Evolutionary conservation across 1,140 invertebrate genomes (phyloP).

Genomic region (Apis dorsata): DNA sequence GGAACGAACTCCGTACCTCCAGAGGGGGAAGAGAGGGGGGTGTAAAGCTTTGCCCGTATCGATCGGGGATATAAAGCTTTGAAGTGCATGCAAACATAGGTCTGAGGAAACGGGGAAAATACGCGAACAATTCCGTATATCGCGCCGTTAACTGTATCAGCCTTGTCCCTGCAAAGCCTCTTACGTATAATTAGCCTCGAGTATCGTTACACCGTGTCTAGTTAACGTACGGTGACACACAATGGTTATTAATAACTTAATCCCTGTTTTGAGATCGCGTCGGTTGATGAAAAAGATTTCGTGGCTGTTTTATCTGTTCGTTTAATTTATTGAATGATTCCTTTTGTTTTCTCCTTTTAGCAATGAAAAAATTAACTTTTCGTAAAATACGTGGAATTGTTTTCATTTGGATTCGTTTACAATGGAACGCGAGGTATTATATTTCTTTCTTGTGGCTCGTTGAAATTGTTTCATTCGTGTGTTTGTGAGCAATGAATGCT

Average conservation of each 20-base stretch:
- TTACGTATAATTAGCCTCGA: not conserved
- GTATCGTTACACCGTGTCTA: not conserved
- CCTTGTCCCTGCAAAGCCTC: not conserved
- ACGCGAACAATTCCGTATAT: conserved; percentile 23
- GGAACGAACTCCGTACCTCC: conserved; percentile 3
- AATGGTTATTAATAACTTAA: not conserved
- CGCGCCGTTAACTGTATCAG: not conserved
- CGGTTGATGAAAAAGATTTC: not conserved
- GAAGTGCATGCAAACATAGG: conserved; percentile 27
- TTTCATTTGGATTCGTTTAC: too few relatives aligned
- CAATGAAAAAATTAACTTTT: too few relatives aligned
- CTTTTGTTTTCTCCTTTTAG: not conserved
- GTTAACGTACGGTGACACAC: too few relatives aligned
- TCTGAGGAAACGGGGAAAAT: conserved; percentile 17
- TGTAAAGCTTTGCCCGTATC: not conserved
- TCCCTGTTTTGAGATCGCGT: not conserved
- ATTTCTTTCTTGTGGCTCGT: too few relatives aligned
- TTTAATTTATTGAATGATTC: not conserved
- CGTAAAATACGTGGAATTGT: too few relatives aligned
- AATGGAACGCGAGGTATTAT: too few relatives aligned
- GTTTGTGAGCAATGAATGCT: too few relatives aligned
- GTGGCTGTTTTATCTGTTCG: too few relatives aligned
- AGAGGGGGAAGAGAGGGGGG: too few relatives aligned
- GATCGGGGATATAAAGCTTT: conserved; percentile 32
- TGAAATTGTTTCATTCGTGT: too few relatives aligned